phyloP scores from a whole-genome alignment of 2,113 vertebrate genomes.

The Danionella cerebrum region DNA sequence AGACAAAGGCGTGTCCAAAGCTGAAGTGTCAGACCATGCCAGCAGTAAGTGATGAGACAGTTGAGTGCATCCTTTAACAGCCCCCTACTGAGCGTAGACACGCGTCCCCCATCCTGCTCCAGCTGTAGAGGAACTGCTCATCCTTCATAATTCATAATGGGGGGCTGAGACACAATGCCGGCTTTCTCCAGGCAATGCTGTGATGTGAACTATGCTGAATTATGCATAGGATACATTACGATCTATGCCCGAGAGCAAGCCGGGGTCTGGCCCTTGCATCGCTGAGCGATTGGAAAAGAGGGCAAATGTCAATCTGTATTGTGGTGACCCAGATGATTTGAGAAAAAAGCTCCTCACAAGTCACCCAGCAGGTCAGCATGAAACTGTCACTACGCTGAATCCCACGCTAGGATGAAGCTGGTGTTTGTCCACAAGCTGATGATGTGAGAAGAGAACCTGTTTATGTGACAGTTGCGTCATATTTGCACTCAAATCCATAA shows the following conservation, averaged over 20 bases:
- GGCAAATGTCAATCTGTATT: constrained; percentile 13
- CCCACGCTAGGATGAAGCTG: background rate
- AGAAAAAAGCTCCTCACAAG: constrained; percentile 3
- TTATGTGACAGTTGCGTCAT: background rate
- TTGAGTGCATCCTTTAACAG: constrained; percentile 2
- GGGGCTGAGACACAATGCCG: constrained; percentile 31
- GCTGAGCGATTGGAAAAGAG: background rate
- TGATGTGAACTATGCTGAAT: constrained; percentile 29
- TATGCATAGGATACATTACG: constrained; percentile 20
- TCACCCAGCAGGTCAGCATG: background rate
- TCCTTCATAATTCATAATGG: constrained; percentile 66
- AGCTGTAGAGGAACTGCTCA: constrained; percentile 40
- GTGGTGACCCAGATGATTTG: background rate
- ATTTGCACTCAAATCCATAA: too few species aligned
- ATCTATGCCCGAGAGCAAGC: background rate
- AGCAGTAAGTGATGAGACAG: background rate
- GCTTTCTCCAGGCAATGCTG: constrained; percentile 26
- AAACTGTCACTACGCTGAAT: background rate
- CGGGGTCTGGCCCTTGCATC: constrained; percentile 11
- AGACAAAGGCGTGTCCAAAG: constrained; percentile 25
- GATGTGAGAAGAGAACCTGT: background rate
- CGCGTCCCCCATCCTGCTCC: background rate
- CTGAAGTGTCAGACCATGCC: constrained; percentile 4
- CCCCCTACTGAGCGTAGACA: constrained; percentile 6
- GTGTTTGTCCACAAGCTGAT: background rate